Evolutionary conservation across 2,888 invertebrate genomes (phyloP).

Genomic region (Ormyrus rosae): DNA sequence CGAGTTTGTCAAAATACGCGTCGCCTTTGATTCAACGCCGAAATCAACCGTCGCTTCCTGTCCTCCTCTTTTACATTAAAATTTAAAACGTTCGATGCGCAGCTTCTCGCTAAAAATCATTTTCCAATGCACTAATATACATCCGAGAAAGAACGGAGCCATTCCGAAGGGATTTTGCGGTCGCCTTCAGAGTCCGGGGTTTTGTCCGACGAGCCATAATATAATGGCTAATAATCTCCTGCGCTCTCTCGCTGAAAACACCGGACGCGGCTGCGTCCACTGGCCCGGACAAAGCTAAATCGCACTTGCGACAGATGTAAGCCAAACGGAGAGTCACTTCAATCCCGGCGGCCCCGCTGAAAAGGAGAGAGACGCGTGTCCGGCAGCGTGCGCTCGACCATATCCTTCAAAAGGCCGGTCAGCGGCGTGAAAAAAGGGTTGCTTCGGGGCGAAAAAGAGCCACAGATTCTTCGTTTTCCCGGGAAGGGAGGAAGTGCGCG

Average conservation of each 20-base stretch:
- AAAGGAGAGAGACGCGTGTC: conserved; percentile 16
- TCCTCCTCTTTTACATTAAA: neutral
- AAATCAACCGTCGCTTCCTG: too few species aligned
- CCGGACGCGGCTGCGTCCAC: conserved; percentile 43
- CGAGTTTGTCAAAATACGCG: too few species aligned
- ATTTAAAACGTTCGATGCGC: too few species aligned
- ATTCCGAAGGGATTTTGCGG: too few species aligned
- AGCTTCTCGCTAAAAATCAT: too few species aligned
- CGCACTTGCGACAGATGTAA: conserved; percentile 50
- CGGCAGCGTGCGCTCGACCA: conserved; percentile 5
- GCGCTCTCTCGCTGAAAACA: conserved; percentile 16
- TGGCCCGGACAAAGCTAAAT: conserved; percentile 35
- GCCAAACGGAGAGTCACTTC: conserved; percentile 41
- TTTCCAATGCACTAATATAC: too few species aligned
- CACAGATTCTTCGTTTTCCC: neutral
- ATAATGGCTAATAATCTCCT: conserved; percentile 30
- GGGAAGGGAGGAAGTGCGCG: conserved; percentile 6
- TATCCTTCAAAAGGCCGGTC: conserved; percentile 11
- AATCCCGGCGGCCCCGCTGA: neutral
- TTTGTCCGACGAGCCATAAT: neutral
- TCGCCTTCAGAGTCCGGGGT: neutral
- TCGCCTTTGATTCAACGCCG: too few species aligned
- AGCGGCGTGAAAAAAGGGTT: neutral
- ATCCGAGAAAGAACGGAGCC: too few species aligned
- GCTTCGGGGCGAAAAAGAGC: neutral